Evolutionary conservation across 2,888 invertebrate species (phyloP).

Genomic region (Lutraria lutraria): DNA sequence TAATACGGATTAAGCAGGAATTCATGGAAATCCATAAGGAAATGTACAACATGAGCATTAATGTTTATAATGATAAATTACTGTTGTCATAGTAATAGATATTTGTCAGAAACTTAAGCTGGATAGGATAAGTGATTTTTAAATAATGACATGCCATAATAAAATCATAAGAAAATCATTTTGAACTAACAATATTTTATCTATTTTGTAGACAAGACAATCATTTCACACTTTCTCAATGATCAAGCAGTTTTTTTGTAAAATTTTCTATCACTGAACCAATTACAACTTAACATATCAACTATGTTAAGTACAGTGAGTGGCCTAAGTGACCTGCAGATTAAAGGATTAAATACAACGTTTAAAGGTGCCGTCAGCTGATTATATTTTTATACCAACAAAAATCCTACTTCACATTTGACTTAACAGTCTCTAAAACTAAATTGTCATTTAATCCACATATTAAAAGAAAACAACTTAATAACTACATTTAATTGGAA

Average conservation of each 20-base stretch:
- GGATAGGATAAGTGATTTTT: not conserved
- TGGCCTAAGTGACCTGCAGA: not conserved
- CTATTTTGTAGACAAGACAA: not conserved
- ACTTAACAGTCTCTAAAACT: not conserved
- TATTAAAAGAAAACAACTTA: not conserved
- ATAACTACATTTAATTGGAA: too few species aligned
- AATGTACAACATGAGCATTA: not conserved
- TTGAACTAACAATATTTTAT: too few species aligned
- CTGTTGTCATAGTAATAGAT: too few species aligned
- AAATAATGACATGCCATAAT: too few species aligned
- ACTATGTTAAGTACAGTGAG: not conserved
- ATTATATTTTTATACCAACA: constrained; percentile 5
- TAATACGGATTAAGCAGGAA: not conserved
- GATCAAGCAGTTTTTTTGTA: constrained; percentile 13
- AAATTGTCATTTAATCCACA: not conserved
- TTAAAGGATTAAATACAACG: not conserved
- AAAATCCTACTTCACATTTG: not conserved
- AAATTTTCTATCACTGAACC: not conserved
- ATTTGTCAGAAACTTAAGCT: not conserved
- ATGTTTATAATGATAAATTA: not conserved
- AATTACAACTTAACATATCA: not conserved
- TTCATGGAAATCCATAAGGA: not conserved
- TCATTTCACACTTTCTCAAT: not conserved
- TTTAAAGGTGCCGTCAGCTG: not conserved
- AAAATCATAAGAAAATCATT: too few species aligned